Evolutionary conservation across 2,797 vertebrate species (phyloP).

Genomic region (Poeciliopsis infans): DNA sequence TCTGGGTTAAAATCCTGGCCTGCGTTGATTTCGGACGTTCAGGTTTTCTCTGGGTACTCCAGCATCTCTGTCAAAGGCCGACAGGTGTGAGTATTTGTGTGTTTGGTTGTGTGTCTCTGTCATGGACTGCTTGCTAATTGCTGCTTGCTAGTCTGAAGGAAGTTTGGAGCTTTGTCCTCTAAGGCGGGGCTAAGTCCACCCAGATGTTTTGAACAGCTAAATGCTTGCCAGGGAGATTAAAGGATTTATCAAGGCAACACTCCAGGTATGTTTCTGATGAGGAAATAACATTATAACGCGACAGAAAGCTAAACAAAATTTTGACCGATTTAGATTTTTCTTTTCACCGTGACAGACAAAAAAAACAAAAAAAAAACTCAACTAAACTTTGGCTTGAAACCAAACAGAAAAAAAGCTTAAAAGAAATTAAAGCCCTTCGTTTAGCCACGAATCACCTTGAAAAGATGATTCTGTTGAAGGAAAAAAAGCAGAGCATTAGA

Average conservation of each 20-base stretch:
- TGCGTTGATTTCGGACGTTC: background rate
- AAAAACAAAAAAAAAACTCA: background rate
- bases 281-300: no score
- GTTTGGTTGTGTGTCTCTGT: background rate
- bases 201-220: no score
- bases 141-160: no score
- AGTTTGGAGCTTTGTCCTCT: no score
- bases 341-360: background rate
- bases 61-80: background rate
- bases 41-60: background rate
- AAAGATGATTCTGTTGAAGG: background rate
- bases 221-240: no score
- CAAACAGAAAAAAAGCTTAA: background rate
- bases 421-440: background rate
- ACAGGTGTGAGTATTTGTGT: background rate
- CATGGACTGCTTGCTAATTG: background rate
- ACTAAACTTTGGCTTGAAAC: background rate
- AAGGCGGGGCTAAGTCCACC: no score
- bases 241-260: no score
- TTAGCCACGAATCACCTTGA: background rate
- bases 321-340: background rate
- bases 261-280: no score
- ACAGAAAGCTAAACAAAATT: no score
- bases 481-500: background rate
- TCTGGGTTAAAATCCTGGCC: background rate